Evolutionary conservation across 1,140 invertebrate species (phyloP).

Genomic region (Listronotus bonariensis): DNA sequence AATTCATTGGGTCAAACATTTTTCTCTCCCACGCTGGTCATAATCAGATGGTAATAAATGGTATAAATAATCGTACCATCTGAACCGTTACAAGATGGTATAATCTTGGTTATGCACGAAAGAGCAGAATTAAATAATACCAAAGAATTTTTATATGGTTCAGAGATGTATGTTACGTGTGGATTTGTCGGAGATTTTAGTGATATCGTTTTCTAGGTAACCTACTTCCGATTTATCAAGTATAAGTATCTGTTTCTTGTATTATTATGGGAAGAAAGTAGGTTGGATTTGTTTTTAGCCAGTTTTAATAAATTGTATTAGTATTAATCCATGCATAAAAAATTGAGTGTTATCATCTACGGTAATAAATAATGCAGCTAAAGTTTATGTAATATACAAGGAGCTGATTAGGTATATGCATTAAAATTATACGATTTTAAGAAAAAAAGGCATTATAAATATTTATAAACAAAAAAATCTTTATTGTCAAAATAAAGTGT

Average conservation of each 20-base stretch:
- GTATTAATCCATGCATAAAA: neutral
- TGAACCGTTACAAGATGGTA: constrained; percentile 15
- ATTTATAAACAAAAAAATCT: too few species aligned
- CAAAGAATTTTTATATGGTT: constrained; percentile 4
- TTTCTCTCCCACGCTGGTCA: constrained; percentile 14
- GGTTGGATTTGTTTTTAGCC: constrained; percentile 10
- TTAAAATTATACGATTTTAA: too few species aligned
- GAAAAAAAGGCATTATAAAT: too few species aligned
- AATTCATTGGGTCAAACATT: constrained; percentile 2
- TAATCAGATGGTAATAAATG: constrained; percentile 10
- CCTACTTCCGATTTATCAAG: constrained; percentile 15
- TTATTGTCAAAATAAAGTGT: too few species aligned
- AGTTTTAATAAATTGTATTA: constrained; percentile 11
- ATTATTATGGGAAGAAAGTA: constrained; percentile 6
- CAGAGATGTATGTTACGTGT: constrained; percentile 5
- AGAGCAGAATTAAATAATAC: constrained; percentile 21
- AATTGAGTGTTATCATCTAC: too few species aligned
- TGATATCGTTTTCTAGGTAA: constrained; percentile 12
- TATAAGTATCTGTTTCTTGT: constrained; percentile 7
- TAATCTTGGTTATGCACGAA: constrained; percentile 21
- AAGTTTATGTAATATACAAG: too few species aligned
- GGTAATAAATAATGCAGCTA: too few species aligned
- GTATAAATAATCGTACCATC: constrained; percentile 16
- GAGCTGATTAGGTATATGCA: too few species aligned
- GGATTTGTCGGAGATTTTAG: constrained; percentile 8